phyloP scores from a whole-genome alignment of 2,797 vertebrate species.

The Ctenochaetus hawaiiensis region DNA sequence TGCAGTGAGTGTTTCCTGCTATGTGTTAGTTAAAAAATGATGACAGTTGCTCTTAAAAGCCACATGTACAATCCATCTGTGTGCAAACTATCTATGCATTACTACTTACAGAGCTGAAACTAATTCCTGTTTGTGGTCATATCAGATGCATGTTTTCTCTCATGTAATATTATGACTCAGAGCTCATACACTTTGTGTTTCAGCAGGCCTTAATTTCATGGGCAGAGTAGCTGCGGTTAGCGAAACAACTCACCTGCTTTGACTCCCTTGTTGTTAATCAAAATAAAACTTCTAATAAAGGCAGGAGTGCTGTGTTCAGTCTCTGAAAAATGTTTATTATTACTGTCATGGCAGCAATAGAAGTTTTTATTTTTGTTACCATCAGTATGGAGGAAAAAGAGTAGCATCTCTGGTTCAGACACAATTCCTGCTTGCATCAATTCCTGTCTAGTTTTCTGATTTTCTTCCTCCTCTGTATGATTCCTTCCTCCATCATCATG shows the following conservation, averaged over 20 bases:
- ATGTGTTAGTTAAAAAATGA: background rate
- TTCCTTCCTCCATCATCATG: conserved; percentile 20
- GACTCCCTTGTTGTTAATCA: background rate
- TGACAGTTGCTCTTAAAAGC: background rate
- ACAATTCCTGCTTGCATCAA: background rate
- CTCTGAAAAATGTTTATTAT: background rate
- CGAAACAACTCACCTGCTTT: background rate
- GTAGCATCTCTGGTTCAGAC: background rate
- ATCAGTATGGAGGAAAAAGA: background rate
- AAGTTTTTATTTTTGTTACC: background rate
- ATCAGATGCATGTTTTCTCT: background rate
- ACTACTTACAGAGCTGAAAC: background rate
- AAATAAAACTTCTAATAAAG: background rate
- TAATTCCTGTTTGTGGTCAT: background rate
- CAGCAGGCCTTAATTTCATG: background rate
- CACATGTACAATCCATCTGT: background rate
- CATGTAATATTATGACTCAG: background rate
- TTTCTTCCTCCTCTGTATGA: background rate
- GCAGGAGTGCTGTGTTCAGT: background rate
- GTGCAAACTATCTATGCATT: background rate
- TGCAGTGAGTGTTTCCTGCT: background rate
- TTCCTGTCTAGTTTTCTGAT: background rate
- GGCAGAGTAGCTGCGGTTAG: background rate
- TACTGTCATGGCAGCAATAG: background rate
- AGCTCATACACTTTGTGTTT: background rate